Evolutionary conservation across 2,797 vertebrate species (phyloP).

Genomic region (Tympanoctomys barrerae): DNA sequence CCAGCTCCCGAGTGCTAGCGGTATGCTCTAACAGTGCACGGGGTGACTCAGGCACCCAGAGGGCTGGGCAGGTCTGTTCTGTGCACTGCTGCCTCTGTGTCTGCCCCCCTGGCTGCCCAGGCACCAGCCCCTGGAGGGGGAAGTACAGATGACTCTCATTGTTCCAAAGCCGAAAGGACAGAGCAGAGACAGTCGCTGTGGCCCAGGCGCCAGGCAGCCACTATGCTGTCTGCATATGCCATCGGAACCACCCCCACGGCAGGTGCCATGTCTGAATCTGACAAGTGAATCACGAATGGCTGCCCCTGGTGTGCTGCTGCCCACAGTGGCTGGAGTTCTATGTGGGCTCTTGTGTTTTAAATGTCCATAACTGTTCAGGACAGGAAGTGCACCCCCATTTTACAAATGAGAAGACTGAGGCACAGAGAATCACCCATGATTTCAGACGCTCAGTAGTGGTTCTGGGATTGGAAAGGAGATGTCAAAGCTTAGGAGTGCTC

Average conservation of each 20-base stretch:
- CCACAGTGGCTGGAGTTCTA: neutral
- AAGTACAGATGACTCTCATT: neutral
- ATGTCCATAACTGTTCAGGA: neutral
- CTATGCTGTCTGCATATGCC: fast-evolving
- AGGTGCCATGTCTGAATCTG: fast-evolving
- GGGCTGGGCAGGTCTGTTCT: neutral
- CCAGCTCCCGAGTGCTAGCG: neutral
- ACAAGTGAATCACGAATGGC: neutral
- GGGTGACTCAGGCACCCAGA: neutral
- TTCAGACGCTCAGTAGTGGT: neutral
- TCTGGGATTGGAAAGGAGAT: neutral
- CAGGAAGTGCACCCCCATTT: neutral
- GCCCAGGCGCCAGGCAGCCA: fast-evolving
- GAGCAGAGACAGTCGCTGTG: no score
- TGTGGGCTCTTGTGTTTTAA: neutral
- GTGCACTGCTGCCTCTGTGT: neutral
- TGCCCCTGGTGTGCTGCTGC: fast-evolving
- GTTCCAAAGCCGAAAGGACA: neutral
- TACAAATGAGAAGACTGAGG: neutral
- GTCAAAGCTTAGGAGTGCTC: neutral
- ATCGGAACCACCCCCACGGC: neutral
- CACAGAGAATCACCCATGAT: neutral
- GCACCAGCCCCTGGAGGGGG: neutral
- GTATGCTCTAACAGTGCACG: neutral
- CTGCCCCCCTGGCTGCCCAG: neutral